These are phyloP conservation scores for Erethizon dorsatum DNA, from an alignment of 2,797 vertebrate genomes.

Conservation along the genomic window DNA sequence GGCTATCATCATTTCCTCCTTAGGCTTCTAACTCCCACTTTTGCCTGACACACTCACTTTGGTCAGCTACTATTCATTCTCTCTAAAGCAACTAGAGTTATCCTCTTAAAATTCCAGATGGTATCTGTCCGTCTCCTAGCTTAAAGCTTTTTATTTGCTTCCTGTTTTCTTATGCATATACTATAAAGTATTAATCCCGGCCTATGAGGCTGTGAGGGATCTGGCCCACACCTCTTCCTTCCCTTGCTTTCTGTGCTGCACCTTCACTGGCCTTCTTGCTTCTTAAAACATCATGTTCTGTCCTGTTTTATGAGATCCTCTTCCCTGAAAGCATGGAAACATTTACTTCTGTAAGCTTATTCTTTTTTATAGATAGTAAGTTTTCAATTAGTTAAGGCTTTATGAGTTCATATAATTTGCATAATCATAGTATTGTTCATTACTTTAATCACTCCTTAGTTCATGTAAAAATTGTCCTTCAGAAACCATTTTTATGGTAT, in stretches of 20 bases:
- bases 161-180: neutral
- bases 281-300: constrained; percentile 11
- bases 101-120: constrained; percentile 26
- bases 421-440: neutral
- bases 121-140: neutral
- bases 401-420: constrained; percentile 40
- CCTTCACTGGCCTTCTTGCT: constrained; percentile 38
- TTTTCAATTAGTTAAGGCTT: constrained; percentile 59
- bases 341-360: constrained; percentile 55
- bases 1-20: neutral
- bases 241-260: neutral
- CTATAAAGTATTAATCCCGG: neutral
- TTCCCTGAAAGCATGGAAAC: constrained; percentile 15
- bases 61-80: neutral
- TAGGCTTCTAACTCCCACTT: neutral
- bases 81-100: neutral
- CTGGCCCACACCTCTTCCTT: neutral
- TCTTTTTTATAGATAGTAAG: constrained; percentile 47
- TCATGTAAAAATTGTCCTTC: constrained; percentile 49
- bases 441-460: constrained; percentile 16
- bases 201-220: neutral
- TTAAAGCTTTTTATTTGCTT: constrained; percentile 48
- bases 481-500: constrained; percentile 42
- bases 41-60: neutral
- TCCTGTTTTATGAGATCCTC: constrained; percentile 28